A percentile compares a stretch with the other conserved stretches of the same genome.
Evolutionary conservation across 2,888 invertebrate genomes (phyloP).

Genomic region (Gortyna flavago): DNA sequence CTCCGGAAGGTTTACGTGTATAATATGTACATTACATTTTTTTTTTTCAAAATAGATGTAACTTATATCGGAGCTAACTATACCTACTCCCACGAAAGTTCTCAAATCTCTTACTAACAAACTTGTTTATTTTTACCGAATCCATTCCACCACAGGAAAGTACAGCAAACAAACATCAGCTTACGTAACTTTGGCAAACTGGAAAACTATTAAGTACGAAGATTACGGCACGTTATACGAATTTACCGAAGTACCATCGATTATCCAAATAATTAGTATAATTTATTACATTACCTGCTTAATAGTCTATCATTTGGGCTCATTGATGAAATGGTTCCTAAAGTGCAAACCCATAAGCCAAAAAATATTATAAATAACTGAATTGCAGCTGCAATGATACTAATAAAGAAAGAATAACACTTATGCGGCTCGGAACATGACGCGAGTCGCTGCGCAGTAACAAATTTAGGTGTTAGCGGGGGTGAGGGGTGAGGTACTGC

Average conservation of each 20-base stretch:
- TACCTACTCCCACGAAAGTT: constrained; percentile 10
- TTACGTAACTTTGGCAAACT: constrained; percentile 35
- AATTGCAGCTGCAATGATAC: neutral
- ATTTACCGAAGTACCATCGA: constrained; percentile 8
- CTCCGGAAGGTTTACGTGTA: too few species aligned
- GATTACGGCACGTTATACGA: constrained; percentile 8
- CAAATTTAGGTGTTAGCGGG: too few species aligned
- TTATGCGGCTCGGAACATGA: too few species aligned
- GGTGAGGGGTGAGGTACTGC: too few species aligned
- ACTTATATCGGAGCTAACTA: neutral
- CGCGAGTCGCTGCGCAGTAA: too few species aligned
- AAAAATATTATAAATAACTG: neutral
- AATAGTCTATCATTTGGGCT: neutral
- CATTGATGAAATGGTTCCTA: neutral
- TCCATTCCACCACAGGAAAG: constrained; percentile 31
- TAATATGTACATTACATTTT: too few species aligned
- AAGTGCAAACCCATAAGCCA: neutral
- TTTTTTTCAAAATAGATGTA: neutral
- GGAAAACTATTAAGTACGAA: constrained; percentile 35
- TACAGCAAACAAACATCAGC: constrained; percentile 39
- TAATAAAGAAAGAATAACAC: neutral
- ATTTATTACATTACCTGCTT: neutral
- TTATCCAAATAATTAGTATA: neutral
- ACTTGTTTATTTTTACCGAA: constrained; percentile 49
- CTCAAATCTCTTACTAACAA: constrained; percentile 12